Base-by-base conservation (phyloP, 2,113 vertebrate genomes). In the Hypocryptadius cinnamomeus region DNA sequence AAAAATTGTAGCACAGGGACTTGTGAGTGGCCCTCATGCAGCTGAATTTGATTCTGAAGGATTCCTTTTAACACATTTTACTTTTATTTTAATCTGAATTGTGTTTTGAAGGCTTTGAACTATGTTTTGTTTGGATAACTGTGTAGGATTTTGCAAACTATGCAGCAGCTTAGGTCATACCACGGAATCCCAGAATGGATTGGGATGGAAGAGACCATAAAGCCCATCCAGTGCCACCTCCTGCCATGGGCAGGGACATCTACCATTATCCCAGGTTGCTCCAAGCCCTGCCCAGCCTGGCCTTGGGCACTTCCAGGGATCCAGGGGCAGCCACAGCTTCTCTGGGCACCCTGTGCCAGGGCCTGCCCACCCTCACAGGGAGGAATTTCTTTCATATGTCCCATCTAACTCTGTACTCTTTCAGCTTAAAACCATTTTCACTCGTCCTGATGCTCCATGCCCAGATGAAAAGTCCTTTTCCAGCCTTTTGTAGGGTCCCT, bases 221-320 rank as follows among this genome's bases (percentile, higher is more conserved):
- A 66, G 19, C 19, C 10, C 37, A n/a, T 3, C 13, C 23, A 51
- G 8, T 21, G 0, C 19, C 28, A 8, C 2, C 33, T 6, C 24
- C 24, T 56, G 30, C 56, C 85, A 54, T 30, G n/a, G 28, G 7
- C 48, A 79, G 30, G 40, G 40, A 48, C 65, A 51, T 6, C 28
- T 88, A 0, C 39, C 19, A 59, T 60, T 3, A 0, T 0, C 8
- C 8, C 45, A 68, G 11, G 2, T 0, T 57, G 50, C 19, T 66
- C 51, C 44, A 37, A 39, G 18, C 13, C 0, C 44, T 0, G 0
- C 73, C 44, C 77, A 73, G 0, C 37, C 33, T 24, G 68, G 51
- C 22, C 44, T 45, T 6, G 86, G 44, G 0, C 28, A 51, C 23
- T 66, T 0, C 37, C 69, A 81, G 28, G 44, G 33, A 28, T 73